Conservation (phyloP, 2,888 invertebrate genomes). For the Lithophane semibrunnea region DNA sequence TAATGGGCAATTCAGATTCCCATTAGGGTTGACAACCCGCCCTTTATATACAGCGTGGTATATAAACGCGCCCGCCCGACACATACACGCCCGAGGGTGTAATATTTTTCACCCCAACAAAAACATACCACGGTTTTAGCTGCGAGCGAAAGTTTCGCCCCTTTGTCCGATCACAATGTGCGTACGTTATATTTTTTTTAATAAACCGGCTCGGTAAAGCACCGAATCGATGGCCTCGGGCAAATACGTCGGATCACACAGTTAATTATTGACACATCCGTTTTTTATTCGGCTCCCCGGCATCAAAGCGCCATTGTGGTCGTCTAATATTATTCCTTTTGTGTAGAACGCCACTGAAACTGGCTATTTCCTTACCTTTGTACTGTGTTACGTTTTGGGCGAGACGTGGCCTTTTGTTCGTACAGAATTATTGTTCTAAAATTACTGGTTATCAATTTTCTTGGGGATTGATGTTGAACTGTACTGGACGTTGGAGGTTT, state of each 20-base stretch:
- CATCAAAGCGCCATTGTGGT: constrained; percentile 80
- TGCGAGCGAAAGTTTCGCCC: constrained; percentile 77
- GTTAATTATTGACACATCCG: constrained; percentile 90
- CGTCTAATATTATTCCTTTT: constrained; percentile 82
- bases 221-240: constrained; percentile 85
- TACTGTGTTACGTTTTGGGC: constrained; percentile 73
- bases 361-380: constrained; percentile 87
- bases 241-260: constrained; percentile 84
- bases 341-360: constrained; percentile 74
- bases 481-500: constrained; percentile 49
- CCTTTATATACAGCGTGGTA: constrained; percentile 63
- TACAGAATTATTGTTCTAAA: constrained; percentile 73
- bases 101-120: constrained; percentile 89
- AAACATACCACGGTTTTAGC: constrained; percentile 78
- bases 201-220: constrained; percentile 78
- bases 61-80: constrained; percentile 69
- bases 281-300: constrained; percentile 81
- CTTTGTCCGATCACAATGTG: constrained; percentile 83
- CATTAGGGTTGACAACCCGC: constrained; percentile 65
- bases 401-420: constrained; percentile 74
- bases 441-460: constrained; percentile 76
- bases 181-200: constrained; percentile 78
- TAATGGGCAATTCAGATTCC: constrained; percentile 73
- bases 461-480: constrained; percentile 42
- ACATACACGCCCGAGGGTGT: constrained; percentile 86